phyloP scores from a whole-genome alignment of 2,888 invertebrate genomes.

The Dascillus cervinus region DNA sequence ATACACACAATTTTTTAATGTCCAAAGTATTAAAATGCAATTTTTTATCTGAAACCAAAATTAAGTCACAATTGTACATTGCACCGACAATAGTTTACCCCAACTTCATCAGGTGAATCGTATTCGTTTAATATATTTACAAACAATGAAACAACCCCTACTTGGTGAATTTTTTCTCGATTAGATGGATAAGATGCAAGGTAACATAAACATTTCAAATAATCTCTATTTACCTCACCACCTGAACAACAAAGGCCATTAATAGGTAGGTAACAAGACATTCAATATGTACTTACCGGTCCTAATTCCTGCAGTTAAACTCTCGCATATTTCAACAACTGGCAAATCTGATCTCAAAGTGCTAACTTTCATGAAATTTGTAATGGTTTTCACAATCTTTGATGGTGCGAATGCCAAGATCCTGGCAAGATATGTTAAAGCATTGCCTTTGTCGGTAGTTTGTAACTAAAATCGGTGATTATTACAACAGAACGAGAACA shows the following conservation, averaged over 20 bases:
- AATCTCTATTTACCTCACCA: constrained; percentile 19
- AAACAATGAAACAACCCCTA: constrained; percentile 25
- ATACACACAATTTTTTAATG: constrained; percentile 32
- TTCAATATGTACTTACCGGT: too few relatives aligned
- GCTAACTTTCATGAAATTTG: constrained; percentile 31
- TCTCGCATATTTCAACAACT: constrained; percentile 29
- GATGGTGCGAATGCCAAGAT: constrained; percentile 31
- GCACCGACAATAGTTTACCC: constrained; percentile 13
- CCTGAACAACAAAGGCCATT: constrained; percentile 11
- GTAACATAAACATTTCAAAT: constrained; percentile 33
- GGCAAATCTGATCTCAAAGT: constrained; percentile 35
- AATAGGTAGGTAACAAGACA: too few relatives aligned
- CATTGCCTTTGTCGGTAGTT: constrained; percentile 31
- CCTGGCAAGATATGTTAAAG: constrained; percentile 29
- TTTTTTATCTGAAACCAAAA: constrained; percentile 28
- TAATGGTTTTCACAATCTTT: constrained; percentile 34
- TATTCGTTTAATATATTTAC: constrained; percentile 28
- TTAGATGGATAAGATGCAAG: constrained; percentile 31
- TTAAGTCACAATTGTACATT: background rate
- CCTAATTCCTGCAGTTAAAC: constrained; percentile 28
- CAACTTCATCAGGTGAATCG: constrained; percentile 18
- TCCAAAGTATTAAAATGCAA: constrained; percentile 30
- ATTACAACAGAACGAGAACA: constrained; percentile 1
- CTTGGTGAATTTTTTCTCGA: constrained; percentile 25
- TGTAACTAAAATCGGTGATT: constrained; percentile 25